These are phyloP conservation scores for Hirtodrosophila trivittata DNA, from an alignment of 2,888 invertebrate species.

Conservation along the genomic window DNA sequence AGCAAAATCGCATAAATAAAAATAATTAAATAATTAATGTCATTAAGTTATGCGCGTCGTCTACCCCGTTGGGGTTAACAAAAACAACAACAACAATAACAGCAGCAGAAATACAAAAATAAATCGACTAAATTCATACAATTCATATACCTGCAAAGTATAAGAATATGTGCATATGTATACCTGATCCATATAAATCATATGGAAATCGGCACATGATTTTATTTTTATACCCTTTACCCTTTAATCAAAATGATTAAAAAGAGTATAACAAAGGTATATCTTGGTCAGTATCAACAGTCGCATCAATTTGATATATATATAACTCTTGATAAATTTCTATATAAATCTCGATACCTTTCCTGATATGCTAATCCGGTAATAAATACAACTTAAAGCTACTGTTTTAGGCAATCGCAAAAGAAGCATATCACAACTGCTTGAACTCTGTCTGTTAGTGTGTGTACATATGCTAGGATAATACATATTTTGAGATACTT, in stretches of 20 bases:
- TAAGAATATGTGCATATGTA: conserved; percentile 20
- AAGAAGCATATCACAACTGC: no score
- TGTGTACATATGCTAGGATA: no score
- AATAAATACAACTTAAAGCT: no score
- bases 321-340: no score
- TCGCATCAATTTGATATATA: no score
- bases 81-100: conserved; percentile 25
- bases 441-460: no score
- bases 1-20: conserved; percentile 66
- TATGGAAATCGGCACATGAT: conserved; percentile 57
- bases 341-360: no score
- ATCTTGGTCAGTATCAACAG: no score
- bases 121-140: conserved; percentile 26
- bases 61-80: conserved; percentile 41
- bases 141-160: not conserved
- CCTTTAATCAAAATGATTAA: not conserved
- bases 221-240: conserved; percentile 19
- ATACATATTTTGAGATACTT: no score
- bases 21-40: conserved; percentile 79
- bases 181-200: conserved; percentile 58
- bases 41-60: conserved; percentile 68
- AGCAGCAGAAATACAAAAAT: conserved; percentile 9
- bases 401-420: no score
- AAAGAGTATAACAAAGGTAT: no score
- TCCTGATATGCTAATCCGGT: no score